A percentile compares a stretch with the other conserved stretches of the same genome.
Evolutionary conservation across 2,797 vertebrate species (phyloP).

Genomic region (Pseudomugil tenellus): DNA sequence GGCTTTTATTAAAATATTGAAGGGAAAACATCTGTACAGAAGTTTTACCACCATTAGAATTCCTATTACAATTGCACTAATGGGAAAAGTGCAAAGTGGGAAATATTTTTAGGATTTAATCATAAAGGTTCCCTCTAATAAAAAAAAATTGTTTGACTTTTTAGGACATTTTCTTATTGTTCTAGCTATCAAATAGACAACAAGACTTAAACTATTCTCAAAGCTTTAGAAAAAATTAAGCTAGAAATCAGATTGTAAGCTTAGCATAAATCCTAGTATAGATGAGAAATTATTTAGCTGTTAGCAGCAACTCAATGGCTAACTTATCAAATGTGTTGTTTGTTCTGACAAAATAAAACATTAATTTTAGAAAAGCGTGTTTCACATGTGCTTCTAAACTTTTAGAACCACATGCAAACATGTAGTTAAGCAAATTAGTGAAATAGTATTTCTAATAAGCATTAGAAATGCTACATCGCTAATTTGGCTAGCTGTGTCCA

Average conservation of each 20-base stretch:
- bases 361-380: no score
- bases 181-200: not conserved
- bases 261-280: not conserved
- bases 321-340: no score
- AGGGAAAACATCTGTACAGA: not conserved
- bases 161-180: not conserved
- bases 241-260: not conserved
- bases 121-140: no score
- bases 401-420: no score
- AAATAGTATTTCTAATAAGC: no score
- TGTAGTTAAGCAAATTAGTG: no score
- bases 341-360: no score
- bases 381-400: no score
- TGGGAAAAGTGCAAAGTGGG: not conserved
- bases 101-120: not conserved
- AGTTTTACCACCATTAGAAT: not conserved
- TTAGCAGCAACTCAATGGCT: not conserved
- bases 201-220: not conserved
- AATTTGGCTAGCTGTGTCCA: no score
- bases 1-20: conserved; percentile 9
- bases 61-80: not conserved
- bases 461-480: no score
- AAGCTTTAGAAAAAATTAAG: not conserved
- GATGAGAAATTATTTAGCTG: not conserved
- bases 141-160: no score